Evolutionary conservation across 2,797 vertebrate species (phyloP), one percentile per base, ranked within the genome.

Genomic region (Pachyuromys duprasi): DNA sequence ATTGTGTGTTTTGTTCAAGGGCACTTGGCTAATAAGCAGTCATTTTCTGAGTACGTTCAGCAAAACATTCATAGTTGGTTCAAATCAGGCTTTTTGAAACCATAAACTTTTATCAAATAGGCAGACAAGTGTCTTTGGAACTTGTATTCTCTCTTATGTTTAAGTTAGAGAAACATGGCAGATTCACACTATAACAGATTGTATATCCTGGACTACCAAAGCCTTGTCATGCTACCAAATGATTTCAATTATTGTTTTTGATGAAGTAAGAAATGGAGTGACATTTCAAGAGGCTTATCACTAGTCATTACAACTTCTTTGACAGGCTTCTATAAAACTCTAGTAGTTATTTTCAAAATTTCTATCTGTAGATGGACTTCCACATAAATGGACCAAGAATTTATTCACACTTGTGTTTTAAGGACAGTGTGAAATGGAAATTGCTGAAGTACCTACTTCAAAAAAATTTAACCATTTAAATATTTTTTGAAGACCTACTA

Each of bases 281-380:
- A 86, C n/a, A 75, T 74, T 49, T 82, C 33, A 92, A 86, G 72
- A n/a, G 24, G 33, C 33, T 24, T 20, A 13, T 22, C 33, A 33
- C 8, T 57, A 80, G 78, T 57, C 18, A 36, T 69, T 63, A 78
- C 53, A 67, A 84, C 33, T 86, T 78, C 67, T 76, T 28, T 76
- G 39, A 49, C 89, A 26, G 36, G 18, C 17, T 72, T 86, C 49
- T 33, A 9, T 8, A 1, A 9, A 80, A 87, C 9, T 28, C 3
- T 8, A 70, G 18, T 17, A 36, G 62, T 67, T 79, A 45, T 80
- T 96, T 92, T 88, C 57, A 91, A 89, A 90, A 93, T 67, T 81
- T 39, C 65, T 75, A 70, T 42, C 76, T 83, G 31, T 69, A 88
- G 74, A 53, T 86, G 39, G 72, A 45, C 22, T 14, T 39, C 63